Conservation (phyloP, 2,888 invertebrate genomes). For the Stenolophus ochropezus region DNA sequence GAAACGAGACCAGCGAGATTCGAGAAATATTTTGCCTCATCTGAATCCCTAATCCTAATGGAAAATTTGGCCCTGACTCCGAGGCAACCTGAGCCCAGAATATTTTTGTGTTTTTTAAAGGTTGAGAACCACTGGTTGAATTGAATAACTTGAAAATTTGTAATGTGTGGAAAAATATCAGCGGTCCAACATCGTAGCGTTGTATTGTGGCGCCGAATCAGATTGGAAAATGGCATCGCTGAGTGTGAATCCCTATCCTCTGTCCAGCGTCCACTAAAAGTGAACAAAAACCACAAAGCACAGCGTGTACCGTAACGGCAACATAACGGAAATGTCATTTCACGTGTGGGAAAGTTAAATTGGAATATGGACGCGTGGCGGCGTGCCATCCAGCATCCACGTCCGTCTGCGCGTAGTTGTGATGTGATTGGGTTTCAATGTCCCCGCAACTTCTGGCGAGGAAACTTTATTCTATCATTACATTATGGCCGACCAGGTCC, state of each 20-base stretch:
- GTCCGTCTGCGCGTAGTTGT: conserved; percentile 10
- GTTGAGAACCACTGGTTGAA: no score
- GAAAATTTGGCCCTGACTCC: no score
- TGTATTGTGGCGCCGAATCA: not conserved
- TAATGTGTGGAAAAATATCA: not conserved
- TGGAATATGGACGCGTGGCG: conserved; percentile 53
- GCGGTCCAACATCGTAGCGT: not conserved
- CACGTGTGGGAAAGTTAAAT: conserved; percentile 56
- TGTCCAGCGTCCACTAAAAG: not conserved
- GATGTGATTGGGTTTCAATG: conserved; percentile 59
- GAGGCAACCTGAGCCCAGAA: no score
- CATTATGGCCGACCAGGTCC: conserved; percentile 61
- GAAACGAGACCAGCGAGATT: no score
- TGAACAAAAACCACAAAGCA: conserved; percentile 3
- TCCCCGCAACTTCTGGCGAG: conserved; percentile 50
- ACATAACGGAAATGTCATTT: conserved; percentile 49
- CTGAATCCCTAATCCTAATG: no score
- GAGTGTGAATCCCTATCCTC: not conserved
- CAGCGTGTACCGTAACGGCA: not conserved
- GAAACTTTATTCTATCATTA: conserved; percentile 65
- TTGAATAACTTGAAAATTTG: not conserved
- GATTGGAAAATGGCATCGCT: not conserved
- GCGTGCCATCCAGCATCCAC: not conserved
- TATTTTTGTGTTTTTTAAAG: no score
- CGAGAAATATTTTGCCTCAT: no score